Evolutionary conservation across 2,113 vertebrate species (phyloP).

Genomic region (Bettongia penicillata): DNA sequence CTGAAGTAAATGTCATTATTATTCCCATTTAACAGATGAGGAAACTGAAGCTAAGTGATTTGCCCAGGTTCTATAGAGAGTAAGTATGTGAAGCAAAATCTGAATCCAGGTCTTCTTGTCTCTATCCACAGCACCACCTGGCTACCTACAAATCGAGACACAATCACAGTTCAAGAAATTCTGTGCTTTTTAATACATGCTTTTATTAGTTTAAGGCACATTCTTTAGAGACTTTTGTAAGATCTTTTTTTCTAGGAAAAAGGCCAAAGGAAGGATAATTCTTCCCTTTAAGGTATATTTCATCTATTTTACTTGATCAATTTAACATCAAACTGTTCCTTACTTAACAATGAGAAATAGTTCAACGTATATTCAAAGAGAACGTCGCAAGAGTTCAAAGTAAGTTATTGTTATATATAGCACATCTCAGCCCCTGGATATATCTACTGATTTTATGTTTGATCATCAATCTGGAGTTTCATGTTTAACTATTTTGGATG

Average conservation of each 20-base stretch:
- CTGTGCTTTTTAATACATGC: neutral
- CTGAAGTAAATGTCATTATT: neutral
- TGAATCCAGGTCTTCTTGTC: neutral
- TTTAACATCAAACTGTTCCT: slow-evolving; percentile 62
- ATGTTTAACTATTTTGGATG: slow-evolving; percentile 18
- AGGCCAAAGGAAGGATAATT: slow-evolving; percentile 41
- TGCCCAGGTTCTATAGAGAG: neutral
- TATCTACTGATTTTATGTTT: slow-evolving; percentile 54
- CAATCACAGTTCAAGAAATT: neutral
- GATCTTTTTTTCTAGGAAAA: slow-evolving; percentile 50
- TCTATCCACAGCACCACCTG: neutral
- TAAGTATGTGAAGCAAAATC: neutral
- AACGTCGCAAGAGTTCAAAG: slow-evolving; percentile 65
- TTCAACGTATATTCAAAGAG: slow-evolving; percentile 73
- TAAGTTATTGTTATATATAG: slow-evolving; percentile 66
- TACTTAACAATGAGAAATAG: slow-evolving; percentile 50
- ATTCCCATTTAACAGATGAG: neutral
- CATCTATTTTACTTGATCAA: slow-evolving; percentile 39
- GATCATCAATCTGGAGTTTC: slow-evolving; percentile 16
- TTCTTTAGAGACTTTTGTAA: slow-evolving; percentile 60
- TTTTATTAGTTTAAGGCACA: slow-evolving; percentile 40
- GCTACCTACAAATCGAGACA: neutral
- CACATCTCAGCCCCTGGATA: slow-evolving; percentile 16
- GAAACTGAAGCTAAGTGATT: neutral
- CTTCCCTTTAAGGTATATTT: slow-evolving; percentile 40